phyloP scores from a whole-genome alignment of 2,113 vertebrate species.

The Azemiops feae region DNA sequence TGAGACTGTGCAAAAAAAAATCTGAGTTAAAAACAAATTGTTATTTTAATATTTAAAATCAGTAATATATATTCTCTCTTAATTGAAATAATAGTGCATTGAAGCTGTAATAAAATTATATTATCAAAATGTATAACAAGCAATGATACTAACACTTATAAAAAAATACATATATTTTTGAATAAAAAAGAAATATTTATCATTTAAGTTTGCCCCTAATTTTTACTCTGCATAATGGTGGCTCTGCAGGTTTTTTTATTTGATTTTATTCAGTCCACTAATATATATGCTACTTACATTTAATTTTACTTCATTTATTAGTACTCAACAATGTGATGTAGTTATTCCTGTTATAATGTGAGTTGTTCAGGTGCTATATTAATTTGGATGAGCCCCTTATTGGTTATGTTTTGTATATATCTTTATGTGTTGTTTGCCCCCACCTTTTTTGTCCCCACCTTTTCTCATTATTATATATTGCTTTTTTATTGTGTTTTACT shows the following conservation, averaged over 20 bases:
- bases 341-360: neutral
- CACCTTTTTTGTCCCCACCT: neutral
- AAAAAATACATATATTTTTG: neutral
- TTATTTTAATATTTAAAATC: neutral
- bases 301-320: neutral
- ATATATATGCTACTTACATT: neutral
- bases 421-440: neutral
- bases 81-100: neutral
- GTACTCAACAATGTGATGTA: neutral
- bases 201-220: neutral
- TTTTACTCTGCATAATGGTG: neutral
- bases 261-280: neutral
- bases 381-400: neutral
- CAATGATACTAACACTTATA: neutral
- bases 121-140: neutral
- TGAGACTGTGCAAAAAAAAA: constrained; percentile 81
- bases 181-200: neutral
- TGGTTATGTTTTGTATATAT: neutral
- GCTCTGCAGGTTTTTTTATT: neutral
- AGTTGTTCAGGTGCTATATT: neutral
- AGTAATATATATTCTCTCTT: neutral
- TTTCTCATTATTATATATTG: neutral
- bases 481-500: neutral
- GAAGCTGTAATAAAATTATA: neutral
- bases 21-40: constrained; percentile 6